Conservation (phyloP, 2,113 vertebrate genomes). For the Hippocampus barbouri region DNA sequence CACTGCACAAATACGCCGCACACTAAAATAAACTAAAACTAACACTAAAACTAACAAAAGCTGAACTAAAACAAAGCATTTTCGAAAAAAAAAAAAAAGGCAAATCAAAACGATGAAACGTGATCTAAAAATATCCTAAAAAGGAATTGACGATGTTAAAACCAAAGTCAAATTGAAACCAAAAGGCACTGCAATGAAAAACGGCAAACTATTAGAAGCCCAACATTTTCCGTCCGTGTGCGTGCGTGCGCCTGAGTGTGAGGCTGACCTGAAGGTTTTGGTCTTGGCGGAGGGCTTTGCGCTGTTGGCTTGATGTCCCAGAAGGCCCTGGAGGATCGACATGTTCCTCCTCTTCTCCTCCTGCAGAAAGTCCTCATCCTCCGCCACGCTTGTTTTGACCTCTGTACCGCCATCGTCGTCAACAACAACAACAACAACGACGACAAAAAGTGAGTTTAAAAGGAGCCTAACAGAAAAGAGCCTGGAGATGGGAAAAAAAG, state of each 20-base stretch:
- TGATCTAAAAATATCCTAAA: no score
- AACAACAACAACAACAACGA: background rate
- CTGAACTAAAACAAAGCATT: no score
- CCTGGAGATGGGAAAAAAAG: no score
- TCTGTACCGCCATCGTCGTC: constrained; percentile 16
- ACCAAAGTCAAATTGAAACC: no score
- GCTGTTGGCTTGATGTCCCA: constrained; percentile 64
- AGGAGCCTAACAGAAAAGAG: background rate
- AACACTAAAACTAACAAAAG: no score
- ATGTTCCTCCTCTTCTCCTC: constrained; percentile 85
- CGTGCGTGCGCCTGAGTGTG: background rate
- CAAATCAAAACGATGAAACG: no score
- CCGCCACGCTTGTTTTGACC: constrained; percentile 41
- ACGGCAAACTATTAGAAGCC: no score
- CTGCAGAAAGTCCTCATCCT: constrained; percentile 59
- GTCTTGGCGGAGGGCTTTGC: constrained; percentile 59
- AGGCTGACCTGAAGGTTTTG: constrained; percentile 82
- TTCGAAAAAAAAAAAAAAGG: no score
- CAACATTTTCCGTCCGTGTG: background rate
- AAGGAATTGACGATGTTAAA: no score
- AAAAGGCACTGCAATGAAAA: no score
- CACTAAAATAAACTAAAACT: no score
- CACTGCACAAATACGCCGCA: no score
- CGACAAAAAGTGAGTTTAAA: background rate
- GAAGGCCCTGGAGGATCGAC: constrained; percentile 78